phyloP scores from a whole-genome alignment of 2,888 invertebrate genomes.

The Xanthorhoe designata region DNA sequence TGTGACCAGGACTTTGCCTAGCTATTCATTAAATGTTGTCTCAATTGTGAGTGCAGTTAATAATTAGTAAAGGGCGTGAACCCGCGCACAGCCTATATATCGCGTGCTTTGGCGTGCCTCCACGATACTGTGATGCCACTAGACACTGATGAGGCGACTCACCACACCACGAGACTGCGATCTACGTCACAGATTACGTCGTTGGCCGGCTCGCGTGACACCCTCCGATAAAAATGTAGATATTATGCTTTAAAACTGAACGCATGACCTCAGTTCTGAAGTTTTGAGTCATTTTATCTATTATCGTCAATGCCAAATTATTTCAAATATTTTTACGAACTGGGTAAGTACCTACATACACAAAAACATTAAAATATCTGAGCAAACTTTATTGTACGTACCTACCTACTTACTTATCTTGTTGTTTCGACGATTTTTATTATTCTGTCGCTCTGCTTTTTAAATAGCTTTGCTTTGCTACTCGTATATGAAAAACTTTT shows the following conservation, averaged over 20 bases:
- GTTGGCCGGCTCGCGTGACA: constrained; percentile 15
- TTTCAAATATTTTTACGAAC: background rate
- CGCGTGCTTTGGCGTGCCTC: constrained; percentile 43
- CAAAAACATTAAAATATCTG: too few species aligned
- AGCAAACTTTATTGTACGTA: too few species aligned
- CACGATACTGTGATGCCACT: constrained; percentile 1
- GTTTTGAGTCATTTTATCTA: constrained; percentile 18
- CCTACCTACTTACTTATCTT: too few species aligned
- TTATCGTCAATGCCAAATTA: constrained; percentile 12
- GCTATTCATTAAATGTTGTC: background rate
- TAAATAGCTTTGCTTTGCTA: too few species aligned
- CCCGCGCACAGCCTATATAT: constrained; percentile 46
- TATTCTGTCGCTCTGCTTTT: too few species aligned
- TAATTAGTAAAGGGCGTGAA: constrained; percentile 37
- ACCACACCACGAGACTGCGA: constrained; percentile 24
- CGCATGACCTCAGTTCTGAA: constrained; percentile 8
- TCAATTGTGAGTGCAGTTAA: background rate
- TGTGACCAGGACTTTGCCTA: background rate
- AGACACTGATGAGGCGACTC: constrained; percentile 1
- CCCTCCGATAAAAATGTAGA: constrained; percentile 16
- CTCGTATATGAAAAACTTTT: too few species aligned
- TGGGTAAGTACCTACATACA: background rate
- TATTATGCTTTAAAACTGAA: constrained; percentile 14
- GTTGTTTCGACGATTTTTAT: too few species aligned
- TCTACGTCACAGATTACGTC: constrained; percentile 27